Evolutionary conservation across 2,797 vertebrate species (phyloP).

Genomic region (Saxicola maurus): DNA sequence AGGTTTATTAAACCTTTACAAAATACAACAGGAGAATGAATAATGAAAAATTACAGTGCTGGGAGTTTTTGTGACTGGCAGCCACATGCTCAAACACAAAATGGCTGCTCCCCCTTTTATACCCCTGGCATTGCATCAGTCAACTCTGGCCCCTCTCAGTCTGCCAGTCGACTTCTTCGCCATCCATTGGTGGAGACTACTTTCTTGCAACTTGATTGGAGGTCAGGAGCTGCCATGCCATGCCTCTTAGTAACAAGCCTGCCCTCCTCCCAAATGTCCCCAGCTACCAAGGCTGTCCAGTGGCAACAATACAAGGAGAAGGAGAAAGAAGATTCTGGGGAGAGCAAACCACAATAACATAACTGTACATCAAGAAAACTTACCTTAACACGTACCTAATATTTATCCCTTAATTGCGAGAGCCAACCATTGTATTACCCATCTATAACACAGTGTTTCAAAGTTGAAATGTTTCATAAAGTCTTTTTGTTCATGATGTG

Average conservation of each 20-base stretch:
- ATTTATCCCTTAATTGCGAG: neutral
- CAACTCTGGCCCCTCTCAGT: too few species aligned
- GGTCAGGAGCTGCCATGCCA: neutral
- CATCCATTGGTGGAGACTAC: neutral
- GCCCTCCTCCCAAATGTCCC: neutral
- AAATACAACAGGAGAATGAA: too few species aligned
- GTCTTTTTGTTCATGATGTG: neutral
- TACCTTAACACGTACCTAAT: neutral
- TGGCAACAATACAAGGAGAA: neutral
- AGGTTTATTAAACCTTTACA: too few species aligned
- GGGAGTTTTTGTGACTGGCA: too few species aligned
- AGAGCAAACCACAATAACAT: neutral
- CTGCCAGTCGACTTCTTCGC: too few species aligned
- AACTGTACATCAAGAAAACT: neutral
- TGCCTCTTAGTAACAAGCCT: neutral
- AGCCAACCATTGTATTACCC: neutral
- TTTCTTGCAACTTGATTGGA: neutral
- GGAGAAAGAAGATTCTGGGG: neutral
- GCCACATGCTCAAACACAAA: too few species aligned
- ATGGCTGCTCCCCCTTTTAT: too few species aligned
- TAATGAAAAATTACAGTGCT: too few species aligned
- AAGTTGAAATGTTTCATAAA: conserved; percentile 1
- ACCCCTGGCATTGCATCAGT: too few species aligned
- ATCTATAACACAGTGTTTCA: neutral
- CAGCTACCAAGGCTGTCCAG: neutral